phyloP scores from a whole-genome alignment of 2,113 vertebrate genomes.

The Marmota flaviventris region DNA sequence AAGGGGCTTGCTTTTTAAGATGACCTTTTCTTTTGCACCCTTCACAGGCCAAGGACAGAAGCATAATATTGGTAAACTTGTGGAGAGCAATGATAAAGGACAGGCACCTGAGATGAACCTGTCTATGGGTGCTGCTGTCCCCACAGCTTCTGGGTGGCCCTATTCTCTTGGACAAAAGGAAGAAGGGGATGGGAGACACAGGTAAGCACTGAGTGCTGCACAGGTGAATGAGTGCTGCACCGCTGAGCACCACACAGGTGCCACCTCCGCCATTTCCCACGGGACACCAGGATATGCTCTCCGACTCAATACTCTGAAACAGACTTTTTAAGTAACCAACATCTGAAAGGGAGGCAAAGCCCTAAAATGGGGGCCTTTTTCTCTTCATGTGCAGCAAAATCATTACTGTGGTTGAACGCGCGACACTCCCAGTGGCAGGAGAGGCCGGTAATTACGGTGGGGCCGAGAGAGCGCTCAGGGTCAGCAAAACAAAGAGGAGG shows the following conservation, averaged over 20 bases:
- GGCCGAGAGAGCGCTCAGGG: slow-evolving; percentile 81
- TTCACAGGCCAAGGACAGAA: background rate
- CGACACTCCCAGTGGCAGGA: slow-evolving; percentile 77
- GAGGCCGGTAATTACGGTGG: slow-evolving; percentile 86
- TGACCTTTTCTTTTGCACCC: background rate
- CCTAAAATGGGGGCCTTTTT: slow-evolving; percentile 77
- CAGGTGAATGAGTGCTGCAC: background rate
- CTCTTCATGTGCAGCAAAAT: slow-evolving; percentile 79
- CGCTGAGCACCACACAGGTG: background rate
- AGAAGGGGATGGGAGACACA: background rate
- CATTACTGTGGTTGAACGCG: slow-evolving; percentile 76
- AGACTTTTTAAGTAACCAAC: slow-evolving; percentile 85
- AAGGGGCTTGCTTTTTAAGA: background rate
- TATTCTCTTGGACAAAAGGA: background rate
- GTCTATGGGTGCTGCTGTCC: no score
- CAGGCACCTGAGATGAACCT: accelerated
- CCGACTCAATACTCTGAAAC: slow-evolving; percentile 76
- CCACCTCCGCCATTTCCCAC: slow-evolving; percentile 33
- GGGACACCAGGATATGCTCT: slow-evolving; percentile 70
- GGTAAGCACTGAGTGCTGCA: background rate
- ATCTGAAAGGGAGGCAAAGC: slow-evolving; percentile 81
- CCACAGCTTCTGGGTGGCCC: background rate
- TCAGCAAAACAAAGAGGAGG: slow-evolving; percentile 87
- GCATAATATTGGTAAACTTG: no score
- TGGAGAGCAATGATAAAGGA: background rate